phyloP scores from a whole-genome alignment of 1,140 invertebrate genomes.

The Aphidius gifuensis region DNA sequence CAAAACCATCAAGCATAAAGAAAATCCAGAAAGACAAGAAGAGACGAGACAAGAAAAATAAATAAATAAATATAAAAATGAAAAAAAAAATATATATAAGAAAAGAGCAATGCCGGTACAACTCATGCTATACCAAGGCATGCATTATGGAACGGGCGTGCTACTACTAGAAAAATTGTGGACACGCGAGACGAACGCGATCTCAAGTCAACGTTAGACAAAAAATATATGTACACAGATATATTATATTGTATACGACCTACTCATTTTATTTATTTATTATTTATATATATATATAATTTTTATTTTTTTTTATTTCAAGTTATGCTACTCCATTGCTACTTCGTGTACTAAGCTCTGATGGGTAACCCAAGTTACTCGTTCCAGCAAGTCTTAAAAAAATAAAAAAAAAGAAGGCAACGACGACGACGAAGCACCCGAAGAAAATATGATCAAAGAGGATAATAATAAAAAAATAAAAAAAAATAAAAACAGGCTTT shows the following conservation, averaged over 20 bases:
- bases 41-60: background rate
- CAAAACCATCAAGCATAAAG: conserved; percentile 3
- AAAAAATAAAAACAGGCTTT: no score
- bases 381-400: background rate
- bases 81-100: conserved; percentile 16
- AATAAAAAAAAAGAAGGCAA: background rate
- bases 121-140: conserved; percentile 22
- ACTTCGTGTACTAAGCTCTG: no score
- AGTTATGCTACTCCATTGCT: no score
- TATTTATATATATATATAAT: no score
- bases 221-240: conserved; percentile 14
- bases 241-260: conserved; percentile 15
- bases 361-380: background rate
- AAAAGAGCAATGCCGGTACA: conserved; percentile 28
- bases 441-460: background rate
- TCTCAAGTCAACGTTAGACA: conserved; percentile 26
- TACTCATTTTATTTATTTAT: background rate
- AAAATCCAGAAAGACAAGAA: background rate
- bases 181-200: conserved; percentile 44
- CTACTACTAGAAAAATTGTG: conserved; percentile 45
- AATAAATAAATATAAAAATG: background rate
- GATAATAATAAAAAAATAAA: no score
- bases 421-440: background rate
- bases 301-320: no score
- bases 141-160: conserved; percentile 47